Evolutionary conservation across 2,797 vertebrate genomes (phyloP), one percentile per base, ranked within the genome.

Genomic region (Steatocranus sp.): DNA sequence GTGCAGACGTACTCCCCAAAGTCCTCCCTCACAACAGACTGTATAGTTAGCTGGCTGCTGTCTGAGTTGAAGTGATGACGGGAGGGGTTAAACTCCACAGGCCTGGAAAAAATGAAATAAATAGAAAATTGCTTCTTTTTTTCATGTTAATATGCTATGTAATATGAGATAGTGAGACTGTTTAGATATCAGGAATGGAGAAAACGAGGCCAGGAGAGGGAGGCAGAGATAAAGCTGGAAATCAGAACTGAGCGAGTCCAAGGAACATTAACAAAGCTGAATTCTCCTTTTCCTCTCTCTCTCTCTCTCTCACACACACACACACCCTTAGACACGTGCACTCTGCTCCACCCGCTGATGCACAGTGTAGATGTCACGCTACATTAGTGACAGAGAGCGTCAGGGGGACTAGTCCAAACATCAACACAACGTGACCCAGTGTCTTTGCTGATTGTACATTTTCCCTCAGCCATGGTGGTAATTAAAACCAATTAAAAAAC

Each of bases 51-150:
- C 80, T 94, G 77, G 53, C 96, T 97, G 75, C 79, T 86, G 90
- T 97, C 96, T 1, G 96, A 96, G 93, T 96, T 96, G 85, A 93
- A 96, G 8, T 80, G 77, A 83, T 96, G 94, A 32, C n/a, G 95
- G 27, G 87, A 88, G 2, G 85, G 66, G 76, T 96, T 92, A 49
- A 79, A 88, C 1, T 8, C 1, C 2, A 54, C 4, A 0, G 96
- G 96, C 76, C 96, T 97, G 43, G 6, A 5, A 18, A 46, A 6
- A 63, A 38, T 11, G n/a, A 83, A 74, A 70, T 8, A 10, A 34
- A 87, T 15, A 79, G 30, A 7, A 41, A 73, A 76, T 49, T 20
- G 17, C 8, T 70, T 8, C 66, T 50, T 34, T n/a, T 43, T 11
- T 11, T 9, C 50, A 10, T 5, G 20, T 12, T 8, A 5, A 58